phyloP scores from a whole-genome alignment of 2,113 vertebrate species.

The Pongo abelii region DNA sequence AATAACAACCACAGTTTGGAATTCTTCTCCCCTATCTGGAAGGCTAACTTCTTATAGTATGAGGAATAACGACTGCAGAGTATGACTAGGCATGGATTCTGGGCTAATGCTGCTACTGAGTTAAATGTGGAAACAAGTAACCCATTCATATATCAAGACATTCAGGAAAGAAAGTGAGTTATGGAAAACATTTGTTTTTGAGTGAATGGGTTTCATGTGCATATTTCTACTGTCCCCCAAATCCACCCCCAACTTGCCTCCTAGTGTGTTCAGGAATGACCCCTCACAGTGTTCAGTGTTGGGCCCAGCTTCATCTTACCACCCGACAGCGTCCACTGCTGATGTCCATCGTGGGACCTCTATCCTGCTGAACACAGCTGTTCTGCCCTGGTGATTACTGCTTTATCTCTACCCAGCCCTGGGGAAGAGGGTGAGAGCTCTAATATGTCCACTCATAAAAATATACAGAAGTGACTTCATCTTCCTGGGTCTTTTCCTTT shows the following conservation, averaged over 20 bases:
- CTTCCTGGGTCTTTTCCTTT: not conserved
- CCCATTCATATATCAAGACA: not conserved
- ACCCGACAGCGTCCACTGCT: fast-evolving
- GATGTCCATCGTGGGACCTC: fast-evolving
- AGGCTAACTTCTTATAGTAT: not conserved
- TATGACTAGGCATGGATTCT: not conserved
- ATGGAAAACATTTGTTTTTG: too few relatives aligned
- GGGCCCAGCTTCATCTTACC: not conserved
- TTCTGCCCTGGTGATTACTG: not conserved
- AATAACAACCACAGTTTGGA: not conserved
- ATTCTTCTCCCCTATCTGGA: not conserved
- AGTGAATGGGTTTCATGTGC: not conserved
- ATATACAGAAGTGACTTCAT: not conserved
- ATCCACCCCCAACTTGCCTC: not conserved
- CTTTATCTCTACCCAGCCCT: not conserved
- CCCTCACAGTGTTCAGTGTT: not conserved
- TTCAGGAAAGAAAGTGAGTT: not conserved
- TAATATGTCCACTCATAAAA: not conserved
- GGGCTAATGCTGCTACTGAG: not conserved
- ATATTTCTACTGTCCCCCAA: not conserved
- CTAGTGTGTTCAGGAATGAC: not conserved
- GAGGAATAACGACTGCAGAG: not conserved
- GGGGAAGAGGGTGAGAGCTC: fast-evolving
- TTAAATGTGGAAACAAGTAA: not conserved
- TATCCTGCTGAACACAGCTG: not conserved